Percentiles rank a stretch among this genome's conserved stretches.
Conservation (phyloP, 2,797 vertebrate genomes). For the Thripadectes ignobilis region DNA sequence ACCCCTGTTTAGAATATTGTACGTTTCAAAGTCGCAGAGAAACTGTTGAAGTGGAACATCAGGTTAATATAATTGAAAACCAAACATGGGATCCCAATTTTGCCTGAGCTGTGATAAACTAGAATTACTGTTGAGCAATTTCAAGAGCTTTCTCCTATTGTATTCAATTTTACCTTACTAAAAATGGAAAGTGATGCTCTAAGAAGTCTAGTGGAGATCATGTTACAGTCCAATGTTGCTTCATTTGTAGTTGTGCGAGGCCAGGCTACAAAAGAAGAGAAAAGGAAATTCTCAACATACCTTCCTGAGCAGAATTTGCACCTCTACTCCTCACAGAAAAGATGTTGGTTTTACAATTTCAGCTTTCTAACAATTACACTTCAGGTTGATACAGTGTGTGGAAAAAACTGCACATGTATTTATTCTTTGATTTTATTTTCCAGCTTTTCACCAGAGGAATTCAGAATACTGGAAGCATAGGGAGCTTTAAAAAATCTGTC, state of each 20-base stretch:
- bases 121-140: neutral
- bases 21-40: accelerated
- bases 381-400: neutral
- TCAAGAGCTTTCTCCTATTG: slow-evolving; percentile 30
- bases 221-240: neutral
- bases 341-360: neutral
- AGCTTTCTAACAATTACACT: neutral
- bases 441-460: neutral
- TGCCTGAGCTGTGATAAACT: neutral
- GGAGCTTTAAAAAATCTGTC: neutral
- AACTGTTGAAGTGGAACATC: neutral
- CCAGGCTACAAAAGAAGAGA: neutral
- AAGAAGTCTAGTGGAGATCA: neutral
- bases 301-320: neutral
- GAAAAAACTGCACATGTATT: neutral
- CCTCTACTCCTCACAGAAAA: neutral
- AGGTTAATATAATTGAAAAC: neutral
- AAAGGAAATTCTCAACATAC: slow-evolving; percentile 12
- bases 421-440: neutral
- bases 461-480: neutral
- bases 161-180: slow-evolving; percentile 34
- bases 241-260: neutral
- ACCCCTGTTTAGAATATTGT: neutral
- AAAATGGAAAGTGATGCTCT: slow-evolving; percentile 3
- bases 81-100: neutral